Evolutionary conservation across 2,113 vertebrate species (phyloP).

Genomic region (Sclerurus mexicanus): DNA sequence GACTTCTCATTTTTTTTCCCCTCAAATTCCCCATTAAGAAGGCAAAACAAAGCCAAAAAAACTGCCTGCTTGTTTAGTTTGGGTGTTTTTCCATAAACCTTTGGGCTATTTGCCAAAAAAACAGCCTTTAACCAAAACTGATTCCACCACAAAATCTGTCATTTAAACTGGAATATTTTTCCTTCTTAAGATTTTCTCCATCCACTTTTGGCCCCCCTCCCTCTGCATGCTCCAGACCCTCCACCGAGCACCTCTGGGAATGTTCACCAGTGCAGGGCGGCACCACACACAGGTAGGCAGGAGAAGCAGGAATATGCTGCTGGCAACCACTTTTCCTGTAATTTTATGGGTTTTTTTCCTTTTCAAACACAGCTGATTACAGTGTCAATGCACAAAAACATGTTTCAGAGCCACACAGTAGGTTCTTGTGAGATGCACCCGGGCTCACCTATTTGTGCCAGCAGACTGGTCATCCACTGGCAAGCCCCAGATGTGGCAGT

Average conservation of each 20-base stretch:
- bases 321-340: neutral
- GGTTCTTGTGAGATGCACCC: neutral
- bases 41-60: neutral
- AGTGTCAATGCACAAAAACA: neutral
- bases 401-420: neutral
- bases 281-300: neutral
- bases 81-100: neutral
- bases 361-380: neutral
- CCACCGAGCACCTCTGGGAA: neutral
- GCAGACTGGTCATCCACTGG: neutral
- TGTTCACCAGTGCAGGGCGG: fast-evolving
- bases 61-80: neutral
- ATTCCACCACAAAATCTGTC: neutral
- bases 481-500: neutral
- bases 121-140: neutral
- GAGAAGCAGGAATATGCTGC: neutral
- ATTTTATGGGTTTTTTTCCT: neutral
- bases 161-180: neutral
- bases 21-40: neutral
- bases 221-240: neutral
- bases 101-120: neutral
- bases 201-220: neutral
- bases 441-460: neutral
- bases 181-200: neutral
- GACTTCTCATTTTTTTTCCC: neutral